Conservation (phyloP, 2,888 invertebrate species). For the Eupithecia vulgata region DNA sequence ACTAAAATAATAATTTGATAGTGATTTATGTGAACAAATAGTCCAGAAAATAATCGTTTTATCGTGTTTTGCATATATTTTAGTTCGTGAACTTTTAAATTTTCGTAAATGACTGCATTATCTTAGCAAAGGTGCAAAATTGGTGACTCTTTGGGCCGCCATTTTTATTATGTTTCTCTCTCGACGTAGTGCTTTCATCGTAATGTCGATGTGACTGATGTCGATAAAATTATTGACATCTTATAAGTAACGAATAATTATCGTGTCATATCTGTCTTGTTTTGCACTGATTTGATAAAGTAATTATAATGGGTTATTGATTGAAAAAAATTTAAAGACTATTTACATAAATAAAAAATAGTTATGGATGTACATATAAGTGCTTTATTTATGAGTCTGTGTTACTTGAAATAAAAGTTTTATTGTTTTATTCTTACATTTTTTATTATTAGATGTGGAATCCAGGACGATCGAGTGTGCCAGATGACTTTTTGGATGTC, state of each 20-base stretch:
- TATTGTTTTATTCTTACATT: background rate
- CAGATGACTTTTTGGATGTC: background rate
- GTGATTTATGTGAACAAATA: background rate
- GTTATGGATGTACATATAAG: background rate
- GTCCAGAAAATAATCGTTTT: conserved; percentile 1
- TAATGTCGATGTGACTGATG: conserved; percentile 1
- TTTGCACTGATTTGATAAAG: too few species aligned
- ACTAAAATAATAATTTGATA: background rate
- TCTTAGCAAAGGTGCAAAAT: background rate
- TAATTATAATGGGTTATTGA: background rate
- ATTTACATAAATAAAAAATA: background rate
- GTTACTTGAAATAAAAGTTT: background rate
- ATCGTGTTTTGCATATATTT: conserved; percentile 2
- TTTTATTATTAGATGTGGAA: conserved; percentile 3
- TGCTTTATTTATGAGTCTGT: background rate
- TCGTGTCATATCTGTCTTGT: background rate
- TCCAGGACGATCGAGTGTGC: background rate
- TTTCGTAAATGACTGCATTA: conserved; percentile 2
- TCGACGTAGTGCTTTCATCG: background rate
- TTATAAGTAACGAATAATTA: background rate
- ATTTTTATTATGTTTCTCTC: background rate
- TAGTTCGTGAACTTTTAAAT: background rate
- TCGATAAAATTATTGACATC: conserved; percentile 2
- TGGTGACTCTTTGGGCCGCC: background rate
- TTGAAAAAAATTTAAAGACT: background rate